These are phyloP conservation scores for Romanogobio albipinnatus DNA, from an alignment of 2,113 vertebrate genomes.

Conservation along the genomic window DNA sequence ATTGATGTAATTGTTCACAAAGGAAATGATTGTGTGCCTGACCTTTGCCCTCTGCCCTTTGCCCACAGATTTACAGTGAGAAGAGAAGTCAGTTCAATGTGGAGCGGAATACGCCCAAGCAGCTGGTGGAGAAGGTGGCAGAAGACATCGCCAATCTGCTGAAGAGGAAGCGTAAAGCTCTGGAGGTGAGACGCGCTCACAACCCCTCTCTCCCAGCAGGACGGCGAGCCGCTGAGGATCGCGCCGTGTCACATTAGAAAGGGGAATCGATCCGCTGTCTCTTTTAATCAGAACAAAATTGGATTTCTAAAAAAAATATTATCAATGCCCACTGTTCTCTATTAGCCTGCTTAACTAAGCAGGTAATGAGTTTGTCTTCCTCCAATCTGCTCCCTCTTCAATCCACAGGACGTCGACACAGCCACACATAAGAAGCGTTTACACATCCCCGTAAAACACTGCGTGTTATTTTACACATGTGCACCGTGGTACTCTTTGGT, in stretches of 20 bases:
- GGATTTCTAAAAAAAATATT: constrained; percentile 63
- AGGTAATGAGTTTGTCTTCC: constrained; percentile 59
- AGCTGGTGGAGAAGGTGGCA: constrained; percentile 93
- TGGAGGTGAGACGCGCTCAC: constrained; percentile 84
- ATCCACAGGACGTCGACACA: constrained; percentile 46
- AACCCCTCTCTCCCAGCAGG: constrained; percentile 23
- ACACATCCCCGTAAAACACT: neutral
- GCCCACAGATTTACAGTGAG: constrained; percentile 91
- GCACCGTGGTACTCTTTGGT: neutral
- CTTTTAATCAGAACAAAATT: constrained; percentile 58
- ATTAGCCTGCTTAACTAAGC: constrained; percentile 63
- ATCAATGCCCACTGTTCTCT: constrained; percentile 55
- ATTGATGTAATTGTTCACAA: neutral
- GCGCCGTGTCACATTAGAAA: constrained; percentile 55
- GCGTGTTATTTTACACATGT: neutral
- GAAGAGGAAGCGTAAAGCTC: constrained; percentile 93
- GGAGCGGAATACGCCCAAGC: constrained; percentile 91
- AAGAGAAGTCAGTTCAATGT: constrained; percentile 95
- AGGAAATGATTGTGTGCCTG: neutral
- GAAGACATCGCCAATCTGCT: constrained; percentile 93
- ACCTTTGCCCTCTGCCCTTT: constrained; percentile 44
- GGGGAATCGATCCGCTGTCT: constrained; percentile 55
- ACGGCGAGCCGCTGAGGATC: neutral
- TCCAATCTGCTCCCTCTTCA: constrained; percentile 48
- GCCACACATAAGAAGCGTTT: neutral